Evolutionary conservation across 2,888 invertebrate species (phyloP).

Genomic region (Saturnia japonica): DNA sequence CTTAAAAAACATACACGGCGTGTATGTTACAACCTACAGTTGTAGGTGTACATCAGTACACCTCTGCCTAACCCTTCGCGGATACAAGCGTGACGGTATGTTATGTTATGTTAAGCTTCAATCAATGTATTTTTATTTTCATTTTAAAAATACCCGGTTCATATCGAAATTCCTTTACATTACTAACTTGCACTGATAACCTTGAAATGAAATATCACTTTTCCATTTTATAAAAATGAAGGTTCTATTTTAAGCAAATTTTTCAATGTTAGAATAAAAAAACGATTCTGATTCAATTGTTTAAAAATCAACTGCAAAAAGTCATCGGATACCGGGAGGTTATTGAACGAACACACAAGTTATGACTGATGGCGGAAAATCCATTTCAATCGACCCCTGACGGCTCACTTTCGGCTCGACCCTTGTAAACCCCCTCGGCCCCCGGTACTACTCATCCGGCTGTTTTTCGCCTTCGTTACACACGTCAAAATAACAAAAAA

Average conservation of each 20-base stretch:
- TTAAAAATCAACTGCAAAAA: conserved; percentile 33
- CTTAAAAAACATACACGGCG: no score
- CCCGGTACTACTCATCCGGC: conserved; percentile 58
- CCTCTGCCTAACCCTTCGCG: no score
- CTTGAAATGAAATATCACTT: not conserved
- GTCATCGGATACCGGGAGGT: conserved; percentile 24
- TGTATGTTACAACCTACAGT: no score
- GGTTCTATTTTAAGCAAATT: not conserved
- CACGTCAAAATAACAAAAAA: conserved; percentile 77
- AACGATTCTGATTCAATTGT: conserved; percentile 24
- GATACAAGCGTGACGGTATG: no score
- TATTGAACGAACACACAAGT: conserved; percentile 18
- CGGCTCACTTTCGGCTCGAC: conserved; percentile 71
- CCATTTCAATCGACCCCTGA: conserved; percentile 76
- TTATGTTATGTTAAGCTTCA: no score
- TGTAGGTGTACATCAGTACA: no score
- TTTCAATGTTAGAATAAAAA: not conserved
- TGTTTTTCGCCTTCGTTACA: conserved; percentile 78
- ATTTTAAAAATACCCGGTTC: no score
- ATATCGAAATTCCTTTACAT: no score
- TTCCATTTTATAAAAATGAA: not conserved
- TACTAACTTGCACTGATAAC: no score
- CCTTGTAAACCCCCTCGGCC: conserved; percentile 40
- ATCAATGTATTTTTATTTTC: no score
- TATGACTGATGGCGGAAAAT: conserved; percentile 59